phyloP scores from a whole-genome alignment of 1,140 invertebrate genomes.

The Riptortus pedestris region DNA sequence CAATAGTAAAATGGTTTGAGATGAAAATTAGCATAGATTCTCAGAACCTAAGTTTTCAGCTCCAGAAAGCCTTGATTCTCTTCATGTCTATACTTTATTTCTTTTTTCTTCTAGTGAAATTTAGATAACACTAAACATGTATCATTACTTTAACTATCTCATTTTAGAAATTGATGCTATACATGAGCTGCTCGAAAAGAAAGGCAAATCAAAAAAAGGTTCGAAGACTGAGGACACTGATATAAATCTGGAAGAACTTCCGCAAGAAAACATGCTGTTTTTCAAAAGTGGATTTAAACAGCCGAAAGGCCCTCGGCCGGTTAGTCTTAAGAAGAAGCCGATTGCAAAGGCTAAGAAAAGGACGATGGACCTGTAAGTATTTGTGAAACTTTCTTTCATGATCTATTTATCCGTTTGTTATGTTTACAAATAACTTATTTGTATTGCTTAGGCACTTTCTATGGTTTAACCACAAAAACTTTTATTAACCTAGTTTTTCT shows the following conservation, averaged over 20 bases:
- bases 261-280: neutral
- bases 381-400: neutral
- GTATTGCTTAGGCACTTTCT: neutral
- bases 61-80: too few relatives aligned
- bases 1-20: too few relatives aligned
- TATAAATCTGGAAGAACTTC: neutral
- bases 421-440: neutral
- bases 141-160: too few relatives aligned
- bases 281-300: neutral
- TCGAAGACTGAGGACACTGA: neutral
- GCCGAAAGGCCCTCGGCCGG: neutral
- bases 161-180: conserved; percentile 11
- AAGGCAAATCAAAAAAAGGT: neutral
- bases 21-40: too few relatives aligned
- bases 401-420: neutral
- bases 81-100: too few relatives aligned
- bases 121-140: too few relatives aligned
- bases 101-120: too few relatives aligned
- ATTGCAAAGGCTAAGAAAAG: neutral
- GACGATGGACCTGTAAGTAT: neutral
- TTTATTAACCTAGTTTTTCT: neutral
- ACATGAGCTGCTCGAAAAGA: conserved; percentile 3
- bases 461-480: neutral
- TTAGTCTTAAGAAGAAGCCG: neutral
- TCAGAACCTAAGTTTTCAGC: too few relatives aligned